Conservation (phyloP, 2,797 vertebrate genomes). For the Poecilia wingei region DNA sequence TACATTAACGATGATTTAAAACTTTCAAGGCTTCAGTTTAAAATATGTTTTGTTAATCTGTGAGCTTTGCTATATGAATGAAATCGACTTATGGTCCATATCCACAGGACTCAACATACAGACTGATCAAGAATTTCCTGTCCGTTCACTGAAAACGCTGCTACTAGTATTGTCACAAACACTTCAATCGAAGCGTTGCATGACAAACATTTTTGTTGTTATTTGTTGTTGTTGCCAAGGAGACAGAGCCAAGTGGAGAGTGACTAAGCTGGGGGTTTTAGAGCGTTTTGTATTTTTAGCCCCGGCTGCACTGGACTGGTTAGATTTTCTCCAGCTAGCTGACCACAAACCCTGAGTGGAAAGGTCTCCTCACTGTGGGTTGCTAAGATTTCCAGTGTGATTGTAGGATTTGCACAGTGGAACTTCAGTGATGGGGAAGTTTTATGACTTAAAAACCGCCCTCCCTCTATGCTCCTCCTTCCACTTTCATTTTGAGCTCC, state of each 20-base stretch:
- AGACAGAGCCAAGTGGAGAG: slow-evolving; percentile 15
- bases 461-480: slow-evolving; percentile 28
- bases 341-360: slow-evolving; percentile 28
- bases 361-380: slow-evolving; percentile 46
- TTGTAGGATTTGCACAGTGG: slow-evolving; percentile 27
- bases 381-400: slow-evolving; percentile 43
- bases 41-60: neutral
- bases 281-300: slow-evolving; percentile 43
- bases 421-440: slow-evolving; percentile 38
- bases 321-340: slow-evolving; percentile 43
- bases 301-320: slow-evolving; percentile 10
- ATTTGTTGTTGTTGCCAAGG: slow-evolving; percentile 39
- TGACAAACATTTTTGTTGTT: neutral
- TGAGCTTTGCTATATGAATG: neutral
- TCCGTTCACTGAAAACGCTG: too few species aligned
- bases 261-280: slow-evolving; percentile 48
- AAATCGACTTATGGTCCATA: neutral
- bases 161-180: slow-evolving; percentile 2
- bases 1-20: neutral
- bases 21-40: neutral
- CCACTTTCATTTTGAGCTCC: slow-evolving; percentile 33
- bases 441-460: slow-evolving; percentile 26
- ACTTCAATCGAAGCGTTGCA: neutral
- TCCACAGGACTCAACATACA: neutral
- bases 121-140: slow-evolving; percentile 6